Base-by-base conservation (phyloP, 1,140 invertebrate species). In the Delia radicum region DNA sequence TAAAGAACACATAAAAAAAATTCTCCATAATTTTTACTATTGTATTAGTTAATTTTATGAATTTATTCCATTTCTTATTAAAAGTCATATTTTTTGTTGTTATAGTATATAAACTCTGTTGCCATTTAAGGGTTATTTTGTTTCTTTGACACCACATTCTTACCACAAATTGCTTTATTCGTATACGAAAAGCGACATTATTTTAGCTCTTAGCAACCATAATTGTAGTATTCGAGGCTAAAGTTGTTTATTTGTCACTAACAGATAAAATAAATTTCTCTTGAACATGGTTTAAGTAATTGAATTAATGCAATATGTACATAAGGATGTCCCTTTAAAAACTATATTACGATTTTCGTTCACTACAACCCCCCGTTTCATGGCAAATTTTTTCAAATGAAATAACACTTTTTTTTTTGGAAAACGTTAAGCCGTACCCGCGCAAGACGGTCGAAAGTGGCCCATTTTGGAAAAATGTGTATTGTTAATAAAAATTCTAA, bases 231-330 rank as follows among this genome's bases (percentile, higher is more conserved):
- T 55, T 55, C 10, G 48, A n/a, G 18, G 48, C 48, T 55, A 8
- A 55, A 55, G 48, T 55, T n/a, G 48, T 55, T 55, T 55, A 55
- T 55, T 55, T 55, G 48, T 55, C 48, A 55, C 48, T 21, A 55
- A 6, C 48, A 55, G 48, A 55, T 55, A 55, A 55, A 55, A 55
- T 55, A 21, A 55, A 7, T 55, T 55, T 55, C 48, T 21, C 24
- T 55, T 55, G 48, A 55, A 55, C 48, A 55, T 55, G 48, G 18
- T 21, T 55, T 55, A 24, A 55, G 48, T 55, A 55, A 55, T 55
- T 55, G 48, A 55, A 55, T 55, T 55, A 55, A 55, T 55, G 5
- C 8, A 8, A 21, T 55, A 13, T 1, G 33, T 37, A 37, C 13
- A 37, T 3, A 37, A n/a, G n/a, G n/a, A n/a, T n/a, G n/a, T n/a